Conservation (phyloP, 1,140 invertebrate species). For the Panagrolaimus sp. region DNA sequence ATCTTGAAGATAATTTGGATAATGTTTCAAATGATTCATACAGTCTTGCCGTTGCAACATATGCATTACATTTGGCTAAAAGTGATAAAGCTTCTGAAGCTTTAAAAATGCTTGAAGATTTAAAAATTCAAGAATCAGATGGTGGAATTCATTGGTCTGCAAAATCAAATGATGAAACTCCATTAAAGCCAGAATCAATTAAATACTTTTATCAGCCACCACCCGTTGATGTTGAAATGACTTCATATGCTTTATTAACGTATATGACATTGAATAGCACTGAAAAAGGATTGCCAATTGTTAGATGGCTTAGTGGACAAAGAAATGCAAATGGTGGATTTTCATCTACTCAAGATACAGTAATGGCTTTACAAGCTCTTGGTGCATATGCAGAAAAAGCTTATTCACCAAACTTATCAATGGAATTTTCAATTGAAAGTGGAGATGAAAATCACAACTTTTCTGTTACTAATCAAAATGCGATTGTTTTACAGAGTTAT, state of each 20-base stretch:
- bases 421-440: conserved; percentile 43
- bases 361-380: conserved; percentile 61
- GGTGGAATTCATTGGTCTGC: conserved; percentile 72
- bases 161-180: conserved; percentile 12
- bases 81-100: conserved; percentile 67
- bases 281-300: conserved; percentile 70
- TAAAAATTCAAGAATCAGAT: conserved; percentile 60
- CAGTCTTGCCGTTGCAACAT: conserved; percentile 70
- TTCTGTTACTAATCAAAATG: conserved; percentile 45
- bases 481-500: conserved; percentile 55
- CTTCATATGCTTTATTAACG: conserved; percentile 70
- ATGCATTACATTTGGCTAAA: conserved; percentile 71
- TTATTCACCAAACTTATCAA: conserved; percentile 44
- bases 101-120: conserved; percentile 67
- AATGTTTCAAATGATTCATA: conserved; percentile 69
- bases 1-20: conserved; percentile 70
- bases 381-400: conserved; percentile 56
- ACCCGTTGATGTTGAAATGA: conserved; percentile 76
- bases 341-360: conserved; percentile 65
- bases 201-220: conserved; percentile 67
- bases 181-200: conserved; percentile 59
- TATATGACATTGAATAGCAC: conserved; percentile 64
- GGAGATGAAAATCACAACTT: conserved; percentile 44
- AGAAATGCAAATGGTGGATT: conserved; percentile 76
- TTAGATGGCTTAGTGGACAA: conserved; percentile 76